These are phyloP conservation scores for Oryzaephilus surinamensis DNA, from an alignment of 1,140 invertebrate genomes.

Conservation along the genomic window DNA sequence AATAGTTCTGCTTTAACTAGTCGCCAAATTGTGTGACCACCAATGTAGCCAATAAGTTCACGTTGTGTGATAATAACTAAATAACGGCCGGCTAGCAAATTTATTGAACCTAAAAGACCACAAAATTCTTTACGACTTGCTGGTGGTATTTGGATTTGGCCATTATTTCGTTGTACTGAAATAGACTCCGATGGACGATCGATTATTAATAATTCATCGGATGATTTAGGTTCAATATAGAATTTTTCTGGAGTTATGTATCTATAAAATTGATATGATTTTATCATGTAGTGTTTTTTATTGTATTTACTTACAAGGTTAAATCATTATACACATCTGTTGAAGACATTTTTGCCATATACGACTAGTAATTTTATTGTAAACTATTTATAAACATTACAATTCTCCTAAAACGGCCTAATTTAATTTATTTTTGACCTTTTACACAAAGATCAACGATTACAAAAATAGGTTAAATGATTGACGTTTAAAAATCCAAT, in stretches of 20 bases:
- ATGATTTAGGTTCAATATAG: conserved; percentile 53
- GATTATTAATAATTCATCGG: conserved; percentile 54
- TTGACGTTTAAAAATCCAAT: too few species aligned
- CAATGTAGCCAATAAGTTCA: conserved; percentile 73
- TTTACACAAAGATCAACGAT: too few species aligned
- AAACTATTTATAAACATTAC: too few species aligned
- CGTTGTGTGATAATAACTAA: conserved; percentile 84
- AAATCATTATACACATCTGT: conserved; percentile 47
- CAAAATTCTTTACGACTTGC: conserved; percentile 64
- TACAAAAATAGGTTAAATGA: too few species aligned
- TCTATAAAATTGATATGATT: conserved; percentile 35
- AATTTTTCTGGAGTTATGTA: conserved; percentile 64
- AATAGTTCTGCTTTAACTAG: conserved; percentile 75
- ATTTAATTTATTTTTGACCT: too few species aligned
- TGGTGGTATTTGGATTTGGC: conserved; percentile 46
- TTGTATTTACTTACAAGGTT: conserved; percentile 44
- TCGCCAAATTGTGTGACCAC: conserved; percentile 77
- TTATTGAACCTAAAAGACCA: conserved; percentile 81
- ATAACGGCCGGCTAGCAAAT: conserved; percentile 76
- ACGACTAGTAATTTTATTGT: too few species aligned
- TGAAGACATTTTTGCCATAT: conserved; percentile 6
- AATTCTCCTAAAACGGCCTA: too few species aligned
- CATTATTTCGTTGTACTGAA: conserved; percentile 48
- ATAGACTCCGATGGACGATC: conserved; percentile 59
- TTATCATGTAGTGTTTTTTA: background rate